Base-by-base conservation (phyloP, 2,797 vertebrate species). In the Aldrovandia affinis region DNA sequence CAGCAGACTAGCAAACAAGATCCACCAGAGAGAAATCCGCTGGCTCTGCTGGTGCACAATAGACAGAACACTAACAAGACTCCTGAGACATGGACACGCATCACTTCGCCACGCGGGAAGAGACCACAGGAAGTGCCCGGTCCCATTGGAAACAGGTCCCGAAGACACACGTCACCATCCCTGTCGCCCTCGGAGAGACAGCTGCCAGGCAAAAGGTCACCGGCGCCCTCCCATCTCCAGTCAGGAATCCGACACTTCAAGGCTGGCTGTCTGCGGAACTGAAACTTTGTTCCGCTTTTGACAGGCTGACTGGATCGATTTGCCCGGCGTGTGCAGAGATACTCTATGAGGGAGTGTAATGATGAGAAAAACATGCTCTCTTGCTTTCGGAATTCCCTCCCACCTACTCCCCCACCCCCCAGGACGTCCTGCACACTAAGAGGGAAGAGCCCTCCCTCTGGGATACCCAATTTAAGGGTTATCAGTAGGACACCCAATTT, bases 1-100 rank as follows among this genome's bases (percentile, higher is more conserved):
- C 85, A 78, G 78, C 50, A 52, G 80, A 77, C 55, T 84, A 36
- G 78, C 55, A 79, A 79, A 84, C 78, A 50, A 44, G 59, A 77
- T 70, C 54, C 70, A 33, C 25, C 65, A 52, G 25, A 22, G 30
- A 55, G 47, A 39, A 52, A 79, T 57, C 81, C 36, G 54, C n/a
- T 77, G 47, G 75, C 52, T 80, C 25, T 36, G 44, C 79, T 33
- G 33, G 78, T 2, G 82, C 6, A 33, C 81, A 33, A 25, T 28
- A 20, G 20, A 52, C 47, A 52, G 57, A 44, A 39, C 57, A 82
- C 80, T 63, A 86, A 83, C 78, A 50, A 78, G 83, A 47, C 85
- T 70, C 78, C 8, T 22, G 87, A 70, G 85, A 83, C 15, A 14
- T 14, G 4, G n/a, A 50, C 20, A 30, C 3, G 77, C 1, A 15